Conservation (phyloP, 2,113 vertebrate species). For the Bettongia penicillata region DNA sequence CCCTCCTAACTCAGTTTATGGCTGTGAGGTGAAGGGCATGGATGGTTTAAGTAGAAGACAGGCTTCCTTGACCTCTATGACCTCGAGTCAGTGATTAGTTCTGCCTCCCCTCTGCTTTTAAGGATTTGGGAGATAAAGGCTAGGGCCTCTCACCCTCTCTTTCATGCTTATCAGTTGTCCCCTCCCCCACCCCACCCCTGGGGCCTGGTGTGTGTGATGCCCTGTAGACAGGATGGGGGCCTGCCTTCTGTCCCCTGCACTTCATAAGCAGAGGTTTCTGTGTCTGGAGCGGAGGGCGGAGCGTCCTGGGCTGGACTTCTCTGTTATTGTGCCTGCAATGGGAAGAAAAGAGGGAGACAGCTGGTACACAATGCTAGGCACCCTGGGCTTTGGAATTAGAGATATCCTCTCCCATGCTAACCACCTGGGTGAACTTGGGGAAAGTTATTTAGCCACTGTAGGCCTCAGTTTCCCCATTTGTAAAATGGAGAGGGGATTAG, state of each 20-base stretch:
- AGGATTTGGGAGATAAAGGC: neutral
- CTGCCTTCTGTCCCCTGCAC: neutral
- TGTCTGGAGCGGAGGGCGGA: neutral
- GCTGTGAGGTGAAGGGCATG: neutral
- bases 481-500: neutral
- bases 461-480: neutral
- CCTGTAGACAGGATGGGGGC: constrained; percentile 6
- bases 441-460: neutral
- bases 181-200: neutral
- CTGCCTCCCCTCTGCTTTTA: neutral
- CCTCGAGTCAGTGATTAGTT: neutral
- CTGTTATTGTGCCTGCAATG: neutral
- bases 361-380: neutral
- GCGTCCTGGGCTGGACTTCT: neutral
- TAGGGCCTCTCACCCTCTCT: neutral
- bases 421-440: neutral
- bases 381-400: neutral
- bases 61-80: neutral
- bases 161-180: neutral
- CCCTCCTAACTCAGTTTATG: neutral
- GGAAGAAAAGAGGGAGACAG: neutral
- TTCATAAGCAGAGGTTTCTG: neutral
- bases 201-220: neutral
- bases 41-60: neutral
- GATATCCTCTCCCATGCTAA: neutral